Evolutionary conservation across 2,888 invertebrate species (phyloP).

Genomic region (Stenotaenia linearis): DNA sequence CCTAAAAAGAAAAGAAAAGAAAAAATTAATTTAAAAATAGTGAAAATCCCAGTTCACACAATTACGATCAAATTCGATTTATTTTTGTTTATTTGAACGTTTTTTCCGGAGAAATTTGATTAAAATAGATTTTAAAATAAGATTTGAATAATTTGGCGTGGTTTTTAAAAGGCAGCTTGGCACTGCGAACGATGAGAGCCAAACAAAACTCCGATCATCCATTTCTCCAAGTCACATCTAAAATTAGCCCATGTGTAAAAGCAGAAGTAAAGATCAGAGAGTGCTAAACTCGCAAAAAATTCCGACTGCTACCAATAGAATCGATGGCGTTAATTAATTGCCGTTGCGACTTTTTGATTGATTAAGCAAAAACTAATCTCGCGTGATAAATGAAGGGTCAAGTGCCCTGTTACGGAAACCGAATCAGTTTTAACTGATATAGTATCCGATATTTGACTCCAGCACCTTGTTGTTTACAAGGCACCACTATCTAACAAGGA

Average conservation of each 20-base stretch:
- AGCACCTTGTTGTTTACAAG: neutral
- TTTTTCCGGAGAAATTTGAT: neutral
- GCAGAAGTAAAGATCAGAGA: neutral
- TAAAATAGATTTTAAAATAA: neutral
- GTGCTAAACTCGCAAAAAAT: no score
- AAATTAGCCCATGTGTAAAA: neutral
- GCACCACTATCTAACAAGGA: neutral
- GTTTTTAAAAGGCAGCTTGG: neutral
- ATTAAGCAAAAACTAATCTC: neutral
- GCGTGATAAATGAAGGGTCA: neutral
- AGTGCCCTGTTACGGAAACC: neutral
- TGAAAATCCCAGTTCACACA: no score
- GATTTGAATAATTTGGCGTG: neutral
- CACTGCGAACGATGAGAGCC: neutral
- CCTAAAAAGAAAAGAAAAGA: constrained; percentile 54
- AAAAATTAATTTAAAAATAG: neutral
- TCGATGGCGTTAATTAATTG: neutral
- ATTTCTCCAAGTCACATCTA: neutral
- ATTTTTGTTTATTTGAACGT: neutral
- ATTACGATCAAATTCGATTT: no score
- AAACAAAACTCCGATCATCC: neutral
- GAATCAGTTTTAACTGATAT: neutral
- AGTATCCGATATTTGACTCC: neutral
- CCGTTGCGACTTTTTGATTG: neutral
- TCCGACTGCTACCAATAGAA: no score